These are phyloP conservation scores for Corvus moneduloides DNA, from an alignment of 2,113 vertebrate genomes.

Conservation along the genomic window DNA sequence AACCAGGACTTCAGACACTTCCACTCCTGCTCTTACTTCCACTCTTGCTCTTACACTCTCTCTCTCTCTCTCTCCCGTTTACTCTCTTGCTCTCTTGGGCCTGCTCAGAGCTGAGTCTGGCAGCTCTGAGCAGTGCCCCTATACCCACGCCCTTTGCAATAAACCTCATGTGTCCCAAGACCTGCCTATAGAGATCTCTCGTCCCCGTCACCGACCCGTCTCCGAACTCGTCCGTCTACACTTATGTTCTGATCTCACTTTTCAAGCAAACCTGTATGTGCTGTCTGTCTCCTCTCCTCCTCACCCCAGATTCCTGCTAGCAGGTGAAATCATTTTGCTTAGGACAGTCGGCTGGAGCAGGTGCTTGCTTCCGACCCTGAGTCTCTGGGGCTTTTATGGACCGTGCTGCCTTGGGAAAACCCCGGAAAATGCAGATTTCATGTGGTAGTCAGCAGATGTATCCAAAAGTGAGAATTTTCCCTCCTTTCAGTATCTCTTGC, in stretches of 20 bases:
- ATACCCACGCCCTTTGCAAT: too few relatives aligned
- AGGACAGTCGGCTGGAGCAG: background rate
- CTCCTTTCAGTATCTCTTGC: background rate
- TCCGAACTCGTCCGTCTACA: too few relatives aligned
- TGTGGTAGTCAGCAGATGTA: background rate
- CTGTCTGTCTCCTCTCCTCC: background rate
- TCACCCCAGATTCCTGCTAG: background rate
- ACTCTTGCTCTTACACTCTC: too few relatives aligned
- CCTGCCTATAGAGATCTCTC: too few relatives aligned
- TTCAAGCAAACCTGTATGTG: background rate
- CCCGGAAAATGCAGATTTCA: background rate
- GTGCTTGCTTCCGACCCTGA: background rate
- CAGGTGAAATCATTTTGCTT: background rate
- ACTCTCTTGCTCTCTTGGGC: too few relatives aligned
- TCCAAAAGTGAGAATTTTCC: background rate
- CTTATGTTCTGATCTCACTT: background rate
- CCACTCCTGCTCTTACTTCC: too few relatives aligned
- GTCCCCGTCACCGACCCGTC: too few relatives aligned
- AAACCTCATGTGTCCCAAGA: too few relatives aligned
- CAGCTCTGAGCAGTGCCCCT: too few relatives aligned
- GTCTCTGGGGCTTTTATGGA: background rate
- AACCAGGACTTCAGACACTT: too few relatives aligned
- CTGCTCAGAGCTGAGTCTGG: too few relatives aligned
- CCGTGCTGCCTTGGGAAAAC: slow-evolving; percentile 3
- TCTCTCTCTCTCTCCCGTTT: too few relatives aligned